These are phyloP conservation scores for Brachionus asplanchnoidis DNA, from an alignment of 1,140 invertebrate species.

Conservation along the genomic window DNA sequence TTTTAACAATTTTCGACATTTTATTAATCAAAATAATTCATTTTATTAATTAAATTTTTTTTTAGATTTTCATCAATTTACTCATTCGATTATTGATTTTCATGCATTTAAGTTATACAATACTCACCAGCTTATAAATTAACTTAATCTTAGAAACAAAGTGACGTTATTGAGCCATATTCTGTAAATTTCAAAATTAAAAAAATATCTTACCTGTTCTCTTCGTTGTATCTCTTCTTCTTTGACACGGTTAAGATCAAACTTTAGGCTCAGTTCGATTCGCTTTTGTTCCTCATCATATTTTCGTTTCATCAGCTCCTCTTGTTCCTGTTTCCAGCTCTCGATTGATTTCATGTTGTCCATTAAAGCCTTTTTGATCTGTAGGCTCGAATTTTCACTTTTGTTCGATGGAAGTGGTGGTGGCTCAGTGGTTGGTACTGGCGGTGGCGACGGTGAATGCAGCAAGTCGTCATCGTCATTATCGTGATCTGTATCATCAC, in stretches of 20 bases:
- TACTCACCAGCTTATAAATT: slow-evolving; percentile 27
- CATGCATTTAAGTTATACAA: background rate
- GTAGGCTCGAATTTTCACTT: background rate
- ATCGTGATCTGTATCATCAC: slow-evolving; percentile 24
- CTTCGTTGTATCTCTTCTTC: slow-evolving; percentile 36
- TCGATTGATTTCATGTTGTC: slow-evolving; percentile 39
- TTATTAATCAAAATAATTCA: background rate
- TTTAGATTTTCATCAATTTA: background rate
- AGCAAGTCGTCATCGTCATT: slow-evolving; percentile 34
- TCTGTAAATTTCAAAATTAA: background rate
- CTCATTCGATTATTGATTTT: background rate
- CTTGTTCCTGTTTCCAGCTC: slow-evolving; percentile 38
- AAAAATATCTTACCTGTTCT: slow-evolving; percentile 22
- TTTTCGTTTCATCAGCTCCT: slow-evolving; percentile 21
- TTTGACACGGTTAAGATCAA: slow-evolving; percentile 18
- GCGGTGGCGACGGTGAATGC: slow-evolving; percentile 10
- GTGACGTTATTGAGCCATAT: background rate
- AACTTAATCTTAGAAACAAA: background rate
- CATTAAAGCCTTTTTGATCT: slow-evolving; percentile 1
- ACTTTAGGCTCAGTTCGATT: background rate
- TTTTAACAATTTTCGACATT: no score
- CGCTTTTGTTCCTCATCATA: slow-evolving; percentile 38
- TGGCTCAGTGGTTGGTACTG: slow-evolving; percentile 19
- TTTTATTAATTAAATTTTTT: background rate
- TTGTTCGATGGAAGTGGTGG: slow-evolving; percentile 18